Base-by-base conservation (phyloP, 92 coral and sea anemone species). In the Pocillopora meandrina region DNA sequence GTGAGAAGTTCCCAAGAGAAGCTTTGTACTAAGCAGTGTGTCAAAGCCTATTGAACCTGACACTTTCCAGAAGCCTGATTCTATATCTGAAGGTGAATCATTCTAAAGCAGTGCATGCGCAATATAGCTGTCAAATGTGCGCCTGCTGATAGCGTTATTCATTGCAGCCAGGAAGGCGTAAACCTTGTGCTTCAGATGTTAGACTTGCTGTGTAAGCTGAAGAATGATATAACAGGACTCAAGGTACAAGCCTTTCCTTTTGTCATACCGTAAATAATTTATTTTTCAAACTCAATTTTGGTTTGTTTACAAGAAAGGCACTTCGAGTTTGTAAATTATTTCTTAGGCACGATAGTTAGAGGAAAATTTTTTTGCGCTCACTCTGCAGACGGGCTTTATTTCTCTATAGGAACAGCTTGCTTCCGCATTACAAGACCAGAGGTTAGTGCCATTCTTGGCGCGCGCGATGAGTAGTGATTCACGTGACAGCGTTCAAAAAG, bases 371-470 rank as follows among this genome's bases (percentile, higher is more conserved):
- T 42, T 42, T 42, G 52, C 52, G 15, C 1, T 66, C 33, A 1
- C 55, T 14, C 26, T 26, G 55, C 33, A 68, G 35, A 26, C 10
- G 20, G 33, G 19, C 77, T 77, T 68, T 69, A 2, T 15, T 42
- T 18, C 18, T 35, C 19, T 31, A 19, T 56, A 89, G 85, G 90
- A 83, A 60, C 89, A 84, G 68, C 79, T 93, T 20, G 86, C 78
- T 12, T 90, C 95, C 57, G 95, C 93, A 9, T 82, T 94, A 33
- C 95, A 96, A 77, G 99, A 96, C 90, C 97, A 96, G 85, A 94
- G 97, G 71, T 86, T 97, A 21, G 88, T 97, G 60, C 95, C 97
- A 68, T 91, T 97, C 86, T 90, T 97, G 74, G 99, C 98, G 12
- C 92, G 90, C 71, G 92, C 97, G 2, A 62, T 97, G 82, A 89